A percentile compares a stretch with the other conserved stretches of the same genome.
These are phyloP conservation scores for Sylvicapra grimmia DNA, from an alignment of 2,113 vertebrate genomes.

Conservation along the genomic window DNA sequence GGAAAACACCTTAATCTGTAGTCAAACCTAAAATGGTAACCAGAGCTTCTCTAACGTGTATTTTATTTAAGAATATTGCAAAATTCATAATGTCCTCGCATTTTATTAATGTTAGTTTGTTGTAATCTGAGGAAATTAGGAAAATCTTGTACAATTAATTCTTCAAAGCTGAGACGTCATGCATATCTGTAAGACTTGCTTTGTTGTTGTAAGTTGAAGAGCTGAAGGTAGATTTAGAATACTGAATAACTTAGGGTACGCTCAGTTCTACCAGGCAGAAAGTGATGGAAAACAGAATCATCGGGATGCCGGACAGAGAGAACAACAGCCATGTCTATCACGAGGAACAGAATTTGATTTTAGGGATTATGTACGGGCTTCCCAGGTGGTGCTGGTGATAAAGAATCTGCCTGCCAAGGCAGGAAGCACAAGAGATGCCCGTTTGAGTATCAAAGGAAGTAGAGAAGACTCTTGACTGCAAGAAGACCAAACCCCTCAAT, in stretches of 20 bases:
- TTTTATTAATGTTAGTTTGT: conserved; percentile 15
- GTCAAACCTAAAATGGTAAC: conserved; percentile 12
- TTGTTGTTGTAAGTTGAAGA: background rate
- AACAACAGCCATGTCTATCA: background rate
- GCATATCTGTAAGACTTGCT: background rate
- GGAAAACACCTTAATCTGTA: background rate
- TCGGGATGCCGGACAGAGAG: background rate
- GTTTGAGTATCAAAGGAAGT: background rate
- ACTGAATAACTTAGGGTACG: background rate
- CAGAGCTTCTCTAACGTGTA: background rate
- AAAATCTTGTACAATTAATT: background rate
- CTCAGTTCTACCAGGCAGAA: background rate
- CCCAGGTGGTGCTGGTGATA: background rate
- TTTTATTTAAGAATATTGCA: conserved; percentile 3
- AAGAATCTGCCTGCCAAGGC: background rate
- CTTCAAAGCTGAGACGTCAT: background rate
- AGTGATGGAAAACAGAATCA: background rate
- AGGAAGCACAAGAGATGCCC: background rate
- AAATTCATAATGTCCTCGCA: background rate
- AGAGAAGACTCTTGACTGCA: background rate
- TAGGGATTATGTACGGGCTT: background rate
- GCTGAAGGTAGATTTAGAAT: background rate
- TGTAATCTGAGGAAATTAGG: conserved; percentile 5
- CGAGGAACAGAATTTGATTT: background rate
- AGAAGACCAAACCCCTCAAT: background rate